Base-by-base conservation (phyloP, 2,113 vertebrate species). In the Hemibagrus wyckioides region DNA sequence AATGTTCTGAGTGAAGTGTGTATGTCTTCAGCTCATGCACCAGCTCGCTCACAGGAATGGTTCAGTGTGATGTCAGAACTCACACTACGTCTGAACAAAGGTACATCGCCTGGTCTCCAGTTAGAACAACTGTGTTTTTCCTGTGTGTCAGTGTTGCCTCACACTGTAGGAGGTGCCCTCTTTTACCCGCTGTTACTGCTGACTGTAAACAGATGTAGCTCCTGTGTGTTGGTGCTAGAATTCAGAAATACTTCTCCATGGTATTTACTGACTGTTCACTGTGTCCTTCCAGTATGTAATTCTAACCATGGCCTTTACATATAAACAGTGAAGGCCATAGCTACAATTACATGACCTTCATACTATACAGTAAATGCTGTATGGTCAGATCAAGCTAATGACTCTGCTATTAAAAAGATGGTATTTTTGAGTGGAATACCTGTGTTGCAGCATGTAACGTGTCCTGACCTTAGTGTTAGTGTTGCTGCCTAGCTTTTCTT, bases 1-100 rank as follows among this genome's bases (percentile, higher is more conserved):
- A 82, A 56, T 81, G 39, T 82, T 87, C 39, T 69, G 44, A 84
- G 77, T 84, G 50, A 85, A 52, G 87, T 90, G 87, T 90, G 85
- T 90, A 82, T 92, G 71, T 92, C 83, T 90, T 86, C 86, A 90
- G 86, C 54, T 86, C 87, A 90, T 86, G 85, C 87, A 79, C 82
- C 88, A 30, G 63, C 76, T 81, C 71, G 52, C 82, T 88, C 91
- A 87, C 85, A 36, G 88, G 91, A 92, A 85, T 92, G 91, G 92
- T 89, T 91, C 91, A 90, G 86, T 92, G 92, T 92, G 88, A 87
- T 92, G 82, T 93, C 91, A 92, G 92, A 93, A 81, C 91, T 91
- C 85, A 90, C 86, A 81, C 71, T 90, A 82, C 90, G 89, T 88
- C 90, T 92, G 61, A 80, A 90, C 82, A 90, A 90, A 93, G 92